phyloP scores from a whole-genome alignment of 2,113 vertebrate genomes.

The Sorex fumeus region DNA sequence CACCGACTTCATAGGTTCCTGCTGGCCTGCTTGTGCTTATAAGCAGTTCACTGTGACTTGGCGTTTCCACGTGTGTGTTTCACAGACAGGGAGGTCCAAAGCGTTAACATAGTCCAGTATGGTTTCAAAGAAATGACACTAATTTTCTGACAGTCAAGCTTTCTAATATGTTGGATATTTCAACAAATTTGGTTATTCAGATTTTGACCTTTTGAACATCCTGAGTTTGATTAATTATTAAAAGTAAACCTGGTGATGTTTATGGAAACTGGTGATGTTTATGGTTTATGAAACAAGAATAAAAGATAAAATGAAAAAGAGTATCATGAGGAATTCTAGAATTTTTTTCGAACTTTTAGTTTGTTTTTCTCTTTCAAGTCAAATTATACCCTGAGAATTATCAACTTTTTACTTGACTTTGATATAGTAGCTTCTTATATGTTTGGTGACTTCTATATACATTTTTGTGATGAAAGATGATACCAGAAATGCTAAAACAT shows the following conservation, averaged over 20 bases:
- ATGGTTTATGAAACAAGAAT: constrained; percentile 30
- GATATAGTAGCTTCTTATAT: background rate
- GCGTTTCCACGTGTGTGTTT: background rate
- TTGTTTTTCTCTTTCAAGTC: constrained; percentile 25
- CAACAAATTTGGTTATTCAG: background rate
- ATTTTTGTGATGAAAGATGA: background rate
- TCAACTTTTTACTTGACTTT: background rate
- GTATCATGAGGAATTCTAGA: background rate
- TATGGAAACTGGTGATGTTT: constrained; percentile 23
- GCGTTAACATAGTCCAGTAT: background rate
- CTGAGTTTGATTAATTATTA: constrained; percentile 32
- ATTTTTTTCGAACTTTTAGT: background rate
- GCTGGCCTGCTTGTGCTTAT: background rate
- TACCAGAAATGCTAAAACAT: constrained; percentile 30
- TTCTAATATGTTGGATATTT: background rate
- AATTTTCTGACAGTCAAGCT: background rate
- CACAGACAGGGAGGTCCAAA: background rate
- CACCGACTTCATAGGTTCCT: background rate
- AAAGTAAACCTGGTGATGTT: constrained; percentile 13
- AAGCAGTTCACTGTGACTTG: background rate
- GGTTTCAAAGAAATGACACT: background rate
- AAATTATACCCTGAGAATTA: background rate
- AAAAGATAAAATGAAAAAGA: background rate
- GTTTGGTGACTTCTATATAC: background rate
- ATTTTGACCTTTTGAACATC: background rate